Conservation (phyloP, 1,140 invertebrate species). For the Cydia splendana region DNA sequence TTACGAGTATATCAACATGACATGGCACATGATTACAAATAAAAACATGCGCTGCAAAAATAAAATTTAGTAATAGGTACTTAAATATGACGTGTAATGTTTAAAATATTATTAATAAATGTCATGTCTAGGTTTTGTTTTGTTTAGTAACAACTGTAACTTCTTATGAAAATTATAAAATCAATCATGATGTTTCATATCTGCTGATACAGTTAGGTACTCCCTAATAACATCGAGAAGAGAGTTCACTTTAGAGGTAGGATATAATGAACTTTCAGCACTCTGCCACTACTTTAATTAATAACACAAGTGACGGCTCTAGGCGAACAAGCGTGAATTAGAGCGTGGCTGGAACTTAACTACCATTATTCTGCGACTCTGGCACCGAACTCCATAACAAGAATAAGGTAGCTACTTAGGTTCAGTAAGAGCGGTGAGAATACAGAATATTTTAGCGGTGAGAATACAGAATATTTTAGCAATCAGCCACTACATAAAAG, state of each 20-base stretch:
- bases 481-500: no score
- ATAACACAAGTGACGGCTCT: constrained; percentile 40
- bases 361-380: constrained; percentile 52
- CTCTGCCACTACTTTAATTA: constrained; percentile 46
- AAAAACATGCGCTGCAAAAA: no score
- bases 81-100: no score
- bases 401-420: constrained; percentile 39
- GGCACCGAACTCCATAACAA: constrained; percentile 51
- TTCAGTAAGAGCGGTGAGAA: neutral
- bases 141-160: no score
- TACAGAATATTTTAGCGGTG: no score
- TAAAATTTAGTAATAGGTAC: no score
- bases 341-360: constrained; percentile 50
- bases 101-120: no score
- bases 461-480: no score
- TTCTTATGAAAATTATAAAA: no score
- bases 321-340: constrained; percentile 48
- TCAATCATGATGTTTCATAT: neutral
- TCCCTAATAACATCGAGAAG: neutral
- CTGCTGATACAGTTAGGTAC: neutral
- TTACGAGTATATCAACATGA: no score
- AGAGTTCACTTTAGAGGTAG: neutral
- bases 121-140: no score
- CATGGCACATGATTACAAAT: no score
- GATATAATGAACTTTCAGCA: constrained; percentile 38